Evolutionary conservation across 2,888 invertebrate species (phyloP).

Genomic region (Morpho helenor): DNA sequence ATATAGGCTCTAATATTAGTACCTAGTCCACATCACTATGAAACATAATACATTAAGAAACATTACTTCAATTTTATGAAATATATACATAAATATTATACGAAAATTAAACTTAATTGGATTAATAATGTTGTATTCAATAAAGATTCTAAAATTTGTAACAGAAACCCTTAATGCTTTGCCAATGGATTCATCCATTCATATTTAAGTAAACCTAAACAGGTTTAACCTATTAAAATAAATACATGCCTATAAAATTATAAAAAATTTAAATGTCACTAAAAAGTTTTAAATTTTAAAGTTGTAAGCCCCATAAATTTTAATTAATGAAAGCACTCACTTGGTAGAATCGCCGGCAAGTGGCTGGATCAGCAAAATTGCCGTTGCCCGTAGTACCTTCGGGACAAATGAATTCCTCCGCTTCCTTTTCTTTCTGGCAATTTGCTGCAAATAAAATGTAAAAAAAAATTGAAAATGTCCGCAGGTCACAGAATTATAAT

Average conservation of each 20-base stretch:
- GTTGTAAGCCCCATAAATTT: conserved; percentile 15
- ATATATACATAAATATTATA: no score
- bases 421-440: conserved; percentile 68
- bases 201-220: no score
- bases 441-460: conserved; percentile 48
- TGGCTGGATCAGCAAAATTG: conserved; percentile 93
- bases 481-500: background rate
- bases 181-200: no score
- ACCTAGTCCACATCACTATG: no score
- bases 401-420: conserved; percentile 88
- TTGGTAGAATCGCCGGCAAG: conserved; percentile 93
- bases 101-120: no score
- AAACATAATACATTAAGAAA: no score
- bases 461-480: conserved; percentile 6
- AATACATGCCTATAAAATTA: background rate
- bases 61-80: no score
- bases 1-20: no score
- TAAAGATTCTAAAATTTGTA: no score
- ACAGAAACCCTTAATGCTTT: no score
- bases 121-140: no score
- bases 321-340: conserved; percentile 63
- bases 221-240: no score
- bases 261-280: background rate
- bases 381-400: conserved; percentile 88
- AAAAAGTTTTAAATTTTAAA: conserved; percentile 10